Conservation (phyloP, 2,888 invertebrate genomes). For the Eupelmus urozonus region DNA sequence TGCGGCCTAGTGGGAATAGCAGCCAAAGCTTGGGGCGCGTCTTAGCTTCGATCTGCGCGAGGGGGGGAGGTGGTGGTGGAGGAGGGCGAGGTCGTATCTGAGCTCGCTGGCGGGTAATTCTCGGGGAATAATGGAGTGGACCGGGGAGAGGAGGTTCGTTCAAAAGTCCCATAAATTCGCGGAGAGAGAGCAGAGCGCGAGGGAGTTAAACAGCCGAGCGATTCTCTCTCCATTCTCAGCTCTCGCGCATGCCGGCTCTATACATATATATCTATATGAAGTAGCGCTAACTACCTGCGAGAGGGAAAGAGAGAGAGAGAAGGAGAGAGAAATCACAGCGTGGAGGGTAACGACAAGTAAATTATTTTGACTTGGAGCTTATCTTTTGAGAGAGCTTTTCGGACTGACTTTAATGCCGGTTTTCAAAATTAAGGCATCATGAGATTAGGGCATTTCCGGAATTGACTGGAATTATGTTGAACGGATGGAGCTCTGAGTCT, state of each 20-base stretch:
- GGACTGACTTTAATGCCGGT: too few relatives aligned
- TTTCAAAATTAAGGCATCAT: too few relatives aligned
- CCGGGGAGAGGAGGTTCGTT: conserved; percentile 65
- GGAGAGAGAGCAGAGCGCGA: conserved; percentile 49
- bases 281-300: too few relatives aligned
- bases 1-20: too few relatives aligned
- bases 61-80: too few relatives aligned
- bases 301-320: conserved; percentile 50
- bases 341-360: conserved; percentile 40
- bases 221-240: conserved; percentile 65
- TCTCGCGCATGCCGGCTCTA: conserved; percentile 66
- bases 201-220: conserved; percentile 70
- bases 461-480: too few relatives aligned
- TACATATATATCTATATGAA: too few relatives aligned
- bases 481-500: too few relatives aligned
- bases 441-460: too few relatives aligned
- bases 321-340: conserved; percentile 31
- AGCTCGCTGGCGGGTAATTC: conserved; percentile 63
- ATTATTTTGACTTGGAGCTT: conserved; percentile 44
- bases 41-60: conserved; percentile 36
- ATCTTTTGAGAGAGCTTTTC: too few relatives aligned
- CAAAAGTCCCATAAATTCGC: conserved; percentile 72
- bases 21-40: too few relatives aligned
- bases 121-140: conserved; percentile 70
- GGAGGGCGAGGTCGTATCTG: too few relatives aligned